These are phyloP conservation scores for Dichetophora obliterata DNA, from an alignment of 2,888 invertebrate genomes.

Conservation along the genomic window DNA sequence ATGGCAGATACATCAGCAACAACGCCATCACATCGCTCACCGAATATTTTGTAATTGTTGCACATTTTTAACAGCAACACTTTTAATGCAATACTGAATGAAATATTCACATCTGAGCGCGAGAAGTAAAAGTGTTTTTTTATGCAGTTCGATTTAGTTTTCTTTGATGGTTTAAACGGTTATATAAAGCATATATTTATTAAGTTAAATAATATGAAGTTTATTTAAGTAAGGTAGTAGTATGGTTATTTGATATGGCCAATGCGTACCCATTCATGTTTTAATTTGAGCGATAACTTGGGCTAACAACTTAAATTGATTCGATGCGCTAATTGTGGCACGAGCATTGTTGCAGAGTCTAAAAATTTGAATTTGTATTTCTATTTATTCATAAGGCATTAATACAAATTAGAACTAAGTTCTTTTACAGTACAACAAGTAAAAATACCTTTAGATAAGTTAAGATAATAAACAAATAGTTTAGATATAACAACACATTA, in stretches of 20 bases:
- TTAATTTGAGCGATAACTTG: background rate
- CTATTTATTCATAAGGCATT: too few relatives aligned
- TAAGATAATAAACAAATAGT: too few relatives aligned
- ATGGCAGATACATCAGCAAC: background rate
- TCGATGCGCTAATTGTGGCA: background rate
- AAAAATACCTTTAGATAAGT: too few relatives aligned
- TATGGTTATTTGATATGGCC: too few relatives aligned
- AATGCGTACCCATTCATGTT: background rate
- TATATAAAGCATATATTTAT: background rate
- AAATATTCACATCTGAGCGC: conserved; percentile 24
- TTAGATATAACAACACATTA: too few relatives aligned
- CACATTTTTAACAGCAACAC: background rate
- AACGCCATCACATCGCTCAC: background rate
- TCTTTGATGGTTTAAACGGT: background rate
- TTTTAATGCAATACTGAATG: too few relatives aligned
- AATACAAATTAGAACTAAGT: too few relatives aligned
- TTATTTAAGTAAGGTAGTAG: background rate
- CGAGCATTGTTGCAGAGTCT: background rate
- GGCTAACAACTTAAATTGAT: background rate
- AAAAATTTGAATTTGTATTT: too few relatives aligned
- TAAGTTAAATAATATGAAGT: background rate
- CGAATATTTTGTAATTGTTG: background rate
- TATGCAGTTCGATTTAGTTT: background rate
- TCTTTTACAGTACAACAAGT: too few relatives aligned
- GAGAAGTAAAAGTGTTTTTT: conserved; percentile 36